These are phyloP conservation scores for Aphaenogaster rudis DNA, from an alignment of 1,140 invertebrate species.

Conservation along the genomic window DNA sequence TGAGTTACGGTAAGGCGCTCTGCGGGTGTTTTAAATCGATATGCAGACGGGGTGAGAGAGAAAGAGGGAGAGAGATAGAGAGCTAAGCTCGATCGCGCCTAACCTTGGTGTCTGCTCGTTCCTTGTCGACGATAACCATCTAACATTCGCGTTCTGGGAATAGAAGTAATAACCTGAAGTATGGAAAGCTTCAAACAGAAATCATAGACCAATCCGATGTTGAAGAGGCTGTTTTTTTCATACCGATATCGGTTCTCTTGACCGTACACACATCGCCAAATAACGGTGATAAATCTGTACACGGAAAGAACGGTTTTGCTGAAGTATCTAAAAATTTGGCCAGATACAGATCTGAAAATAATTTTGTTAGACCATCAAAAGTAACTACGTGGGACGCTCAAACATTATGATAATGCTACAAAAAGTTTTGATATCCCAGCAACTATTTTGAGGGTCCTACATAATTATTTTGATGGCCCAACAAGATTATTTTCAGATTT, in stretches of 20 bases:
- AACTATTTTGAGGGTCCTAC: no score
- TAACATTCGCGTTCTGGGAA: conserved; percentile 66
- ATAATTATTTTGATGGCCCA: no score
- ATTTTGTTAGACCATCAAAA: no score
- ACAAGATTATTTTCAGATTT: no score
- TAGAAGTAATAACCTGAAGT: conserved; percentile 68
- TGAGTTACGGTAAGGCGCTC: conserved; percentile 72
- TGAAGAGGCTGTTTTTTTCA: conserved; percentile 28
- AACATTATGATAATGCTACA: no score
- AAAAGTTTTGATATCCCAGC: no score
- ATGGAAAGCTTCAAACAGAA: conserved; percentile 45
- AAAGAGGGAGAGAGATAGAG: conserved; percentile 24
- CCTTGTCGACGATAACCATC: conserved; percentile 70
- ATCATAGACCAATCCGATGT: conserved; percentile 38
- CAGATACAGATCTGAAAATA: no score
- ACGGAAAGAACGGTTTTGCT: no score
- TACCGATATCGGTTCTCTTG: background rate
- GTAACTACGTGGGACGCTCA: no score
- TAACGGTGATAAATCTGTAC: background rate
- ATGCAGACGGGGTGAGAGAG: conserved; percentile 41
- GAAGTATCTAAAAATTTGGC: no score
- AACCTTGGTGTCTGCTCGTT: conserved; percentile 77
- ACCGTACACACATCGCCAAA: background rate
- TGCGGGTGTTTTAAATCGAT: conserved; percentile 73
- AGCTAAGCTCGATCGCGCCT: conserved; percentile 58